Conservation (phyloP, 2,888 invertebrate species). For the Electrophaes corylata region DNA sequence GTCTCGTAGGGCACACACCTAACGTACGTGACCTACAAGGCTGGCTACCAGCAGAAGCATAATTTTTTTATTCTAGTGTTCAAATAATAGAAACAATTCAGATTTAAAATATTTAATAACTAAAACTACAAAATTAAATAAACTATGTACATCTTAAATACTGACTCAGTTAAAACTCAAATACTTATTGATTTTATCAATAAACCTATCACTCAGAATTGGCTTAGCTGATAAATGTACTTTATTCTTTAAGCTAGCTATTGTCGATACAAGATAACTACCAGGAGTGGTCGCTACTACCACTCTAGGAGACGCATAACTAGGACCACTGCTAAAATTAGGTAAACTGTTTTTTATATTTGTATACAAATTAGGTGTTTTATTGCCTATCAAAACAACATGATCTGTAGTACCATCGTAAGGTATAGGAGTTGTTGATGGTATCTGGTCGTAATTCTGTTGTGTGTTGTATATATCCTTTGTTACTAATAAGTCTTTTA, state of each 20-base stretch:
- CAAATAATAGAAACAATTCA: background rate
- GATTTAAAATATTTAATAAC: constrained; percentile 8
- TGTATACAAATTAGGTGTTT: constrained; percentile 59
- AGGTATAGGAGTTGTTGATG: constrained; percentile 49
- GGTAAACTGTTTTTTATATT: constrained; percentile 52
- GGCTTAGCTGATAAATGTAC: constrained; percentile 58
- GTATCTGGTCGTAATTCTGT: constrained; percentile 45
- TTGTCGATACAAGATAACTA: constrained; percentile 64
- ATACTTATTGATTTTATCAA: constrained; percentile 74
- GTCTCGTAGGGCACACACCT: too few species aligned
- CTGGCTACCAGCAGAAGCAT: too few species aligned
- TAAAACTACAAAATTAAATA: constrained; percentile 10
- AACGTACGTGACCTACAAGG: too few species aligned
- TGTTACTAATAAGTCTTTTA: constrained; percentile 60
- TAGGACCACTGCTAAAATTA: constrained; percentile 40
- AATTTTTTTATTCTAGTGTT: too few species aligned
- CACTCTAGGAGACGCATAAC: constrained; percentile 28
- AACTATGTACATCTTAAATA: constrained; percentile 32
- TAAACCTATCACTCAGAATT: constrained; percentile 61
- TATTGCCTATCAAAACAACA: constrained; percentile 57
- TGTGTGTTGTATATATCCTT: constrained; percentile 48
- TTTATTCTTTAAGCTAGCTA: constrained; percentile 63
- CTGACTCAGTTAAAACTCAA: constrained; percentile 57
- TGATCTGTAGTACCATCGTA: constrained; percentile 54
- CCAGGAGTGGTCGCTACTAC: constrained; percentile 49